Evolutionary conservation across 2,113 vertebrate genomes (phyloP).

Genomic region (Xenopus borealis): DNA sequence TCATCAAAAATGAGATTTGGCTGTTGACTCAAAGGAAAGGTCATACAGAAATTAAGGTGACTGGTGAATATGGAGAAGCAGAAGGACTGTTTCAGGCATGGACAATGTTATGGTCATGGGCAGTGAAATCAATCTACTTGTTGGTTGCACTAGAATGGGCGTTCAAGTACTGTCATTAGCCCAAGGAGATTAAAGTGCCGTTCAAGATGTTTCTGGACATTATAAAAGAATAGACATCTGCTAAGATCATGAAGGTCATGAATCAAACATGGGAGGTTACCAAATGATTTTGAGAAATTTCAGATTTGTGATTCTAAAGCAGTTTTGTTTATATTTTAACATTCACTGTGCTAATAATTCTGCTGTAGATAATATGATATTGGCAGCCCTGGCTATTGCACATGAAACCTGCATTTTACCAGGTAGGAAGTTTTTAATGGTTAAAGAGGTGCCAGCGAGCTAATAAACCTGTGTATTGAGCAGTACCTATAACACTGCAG

Average conservation of each 20-base stretch:
- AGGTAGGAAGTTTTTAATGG: neutral
- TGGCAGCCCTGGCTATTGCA: conserved; percentile 1
- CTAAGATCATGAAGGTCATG: too few species aligned
- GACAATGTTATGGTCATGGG: neutral
- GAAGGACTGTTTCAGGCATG: neutral
- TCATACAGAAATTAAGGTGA: neutral
- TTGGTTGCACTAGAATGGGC: neutral
- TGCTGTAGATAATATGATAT: conserved; percentile 3
- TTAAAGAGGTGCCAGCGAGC: neutral
- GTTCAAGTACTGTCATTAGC: neutral
- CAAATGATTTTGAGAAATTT: too few species aligned
- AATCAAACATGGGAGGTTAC: too few species aligned
- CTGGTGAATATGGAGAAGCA: neutral
- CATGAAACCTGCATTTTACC: neutral
- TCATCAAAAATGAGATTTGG: conserved; percentile 20
- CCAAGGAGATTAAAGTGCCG: neutral
- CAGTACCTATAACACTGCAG: neutral
- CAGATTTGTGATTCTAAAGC: too few species aligned
- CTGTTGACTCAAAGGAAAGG: neutral
- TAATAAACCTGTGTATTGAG: neutral
- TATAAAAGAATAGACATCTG: neutral
- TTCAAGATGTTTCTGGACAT: neutral
- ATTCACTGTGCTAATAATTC: conserved; percentile 25
- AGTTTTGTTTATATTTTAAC: neutral
- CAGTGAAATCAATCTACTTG: neutral